Percentiles rank a stretch among this genome's conserved stretches.
These are phyloP conservation scores for Globia sparganii DNA, from an alignment of 2,888 invertebrate genomes.

Conservation along the genomic window DNA sequence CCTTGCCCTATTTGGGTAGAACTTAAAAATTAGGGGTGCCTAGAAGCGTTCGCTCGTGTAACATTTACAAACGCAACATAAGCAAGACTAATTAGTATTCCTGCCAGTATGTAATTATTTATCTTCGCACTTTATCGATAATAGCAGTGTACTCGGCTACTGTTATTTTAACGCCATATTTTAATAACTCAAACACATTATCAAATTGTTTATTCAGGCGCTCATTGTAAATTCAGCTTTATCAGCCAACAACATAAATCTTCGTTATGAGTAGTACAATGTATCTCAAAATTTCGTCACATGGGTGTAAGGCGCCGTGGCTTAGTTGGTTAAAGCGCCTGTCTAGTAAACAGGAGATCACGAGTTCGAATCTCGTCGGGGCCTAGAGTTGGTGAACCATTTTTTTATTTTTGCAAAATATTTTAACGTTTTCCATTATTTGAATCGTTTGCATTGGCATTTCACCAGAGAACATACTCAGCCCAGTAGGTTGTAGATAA, in stretches of 20 bases:
- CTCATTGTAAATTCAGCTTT: conserved; percentile 38
- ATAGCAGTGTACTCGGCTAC: conserved; percentile 8
- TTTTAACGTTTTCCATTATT: not conserved
- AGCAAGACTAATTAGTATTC: conserved; percentile 21
- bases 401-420: not conserved
- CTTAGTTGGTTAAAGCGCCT: conserved; percentile 94
- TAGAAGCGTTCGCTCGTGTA: not conserved
- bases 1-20: not conserved
- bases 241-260: conserved; percentile 29
- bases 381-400: conserved; percentile 81
- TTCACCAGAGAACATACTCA: not conserved
- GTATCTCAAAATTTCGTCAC: conserved; percentile 67
- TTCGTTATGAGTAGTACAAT: not conserved
- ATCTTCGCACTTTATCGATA: conserved; percentile 30
- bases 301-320: conserved; percentile 90
- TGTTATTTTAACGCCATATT: conserved; percentile 43
- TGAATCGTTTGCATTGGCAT: fast-evolving
- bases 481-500: conserved; percentile 8
- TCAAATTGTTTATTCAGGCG: conserved; percentile 34
- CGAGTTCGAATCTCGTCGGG: conserved; percentile 94
- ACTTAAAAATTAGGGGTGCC: not conserved
- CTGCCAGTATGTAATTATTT: conserved; percentile 5
- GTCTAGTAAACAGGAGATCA: conserved; percentile 95
- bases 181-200: conserved; percentile 20
- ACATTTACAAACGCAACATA: not conserved